A percentile compares a stretch with the other conserved stretches of the same genome.
Conservation (phyloP, 2,797 vertebrate species). For the Dermochelys coriacea region DNA sequence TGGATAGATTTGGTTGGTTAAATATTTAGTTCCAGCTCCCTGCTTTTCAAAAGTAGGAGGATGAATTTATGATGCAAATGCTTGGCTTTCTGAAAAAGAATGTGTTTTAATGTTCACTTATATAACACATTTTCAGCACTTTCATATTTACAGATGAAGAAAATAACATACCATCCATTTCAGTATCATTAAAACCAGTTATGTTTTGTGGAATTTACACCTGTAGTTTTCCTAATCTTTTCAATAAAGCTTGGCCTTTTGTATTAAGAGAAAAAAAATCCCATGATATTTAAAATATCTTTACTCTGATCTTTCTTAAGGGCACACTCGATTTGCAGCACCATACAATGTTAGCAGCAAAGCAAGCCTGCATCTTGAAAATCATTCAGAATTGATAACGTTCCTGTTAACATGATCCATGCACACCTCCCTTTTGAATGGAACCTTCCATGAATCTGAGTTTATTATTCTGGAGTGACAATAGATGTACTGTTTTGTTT, state of each 20-base stretch:
- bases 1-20: background rate
- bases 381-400: constrained; percentile 46
- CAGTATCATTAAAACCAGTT: constrained; percentile 30
- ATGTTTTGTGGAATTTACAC: constrained; percentile 40
- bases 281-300: constrained; percentile 65
- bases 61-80: background rate
- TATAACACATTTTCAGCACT: constrained; percentile 28
- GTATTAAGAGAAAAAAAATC: constrained; percentile 51
- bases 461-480: constrained; percentile 57
- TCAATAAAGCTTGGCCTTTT: constrained; percentile 67
- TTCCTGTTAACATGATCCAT: constrained; percentile 45
- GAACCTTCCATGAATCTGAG: constrained; percentile 30
- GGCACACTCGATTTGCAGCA: constrained; percentile 33
- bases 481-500: constrained; percentile 34
- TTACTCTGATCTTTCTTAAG: constrained; percentile 68
- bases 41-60: constrained; percentile 24
- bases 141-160: constrained; percentile 27
- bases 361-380: constrained; percentile 56
- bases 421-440: constrained; percentile 43
- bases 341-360: constrained; percentile 57
- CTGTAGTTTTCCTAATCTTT: constrained; percentile 55
- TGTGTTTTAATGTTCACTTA: constrained; percentile 16
- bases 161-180: constrained; percentile 42
- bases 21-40: background rate
- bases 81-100: constrained; percentile 21